Base-by-base conservation (phyloP, 2,113 vertebrate genomes). In the Otocyon megalotis region DNA sequence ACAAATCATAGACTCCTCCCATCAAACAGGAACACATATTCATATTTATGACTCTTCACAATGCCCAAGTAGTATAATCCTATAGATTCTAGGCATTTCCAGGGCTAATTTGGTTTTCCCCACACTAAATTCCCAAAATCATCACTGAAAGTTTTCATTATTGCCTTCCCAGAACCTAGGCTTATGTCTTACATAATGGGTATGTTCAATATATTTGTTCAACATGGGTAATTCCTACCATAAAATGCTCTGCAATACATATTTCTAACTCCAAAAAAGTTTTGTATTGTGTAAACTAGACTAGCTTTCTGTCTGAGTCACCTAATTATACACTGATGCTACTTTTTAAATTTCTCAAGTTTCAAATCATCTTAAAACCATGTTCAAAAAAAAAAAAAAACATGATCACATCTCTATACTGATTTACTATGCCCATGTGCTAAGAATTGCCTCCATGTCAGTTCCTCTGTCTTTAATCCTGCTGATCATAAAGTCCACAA, bases 331-430 rank as follows among this genome's bases (percentile, higher is more conserved):
- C 28, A 92, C 48, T 60, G n/a, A 92, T 3, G 56, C 30, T 93
- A 48, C 3, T n/a, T 13, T 79, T 90, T 17, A 93, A 96, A 88
- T 88, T 53, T 53, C 8, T 72, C 30, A 96, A 69, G 32, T 87
- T 94, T 86, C 87, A 95, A 94, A 92, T 35, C 19, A 95, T 30
- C 43, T 89, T 35, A 83, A 93, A 96, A 94, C 53, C 10, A 62
- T 90, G 17, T 72, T 95, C 35, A n/a, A n/a, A n/a, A n/a, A n/a
- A n/a, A n/a, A n/a, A n/a, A n/a, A 83, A 93, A 96, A 94, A 43
- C 10, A 62, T 90, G 17, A 67, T 95, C 35, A 94, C 15, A 54
- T 8, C 37, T 89, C 65, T 43, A 37, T 14, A 37, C 32, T 89
- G 28, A 80, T 43, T 94, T 89, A 58, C 6, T 67, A 12, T 67